Base-by-base conservation (phyloP, 2,888 invertebrate species). In the Osmoderma eremita region DNA sequence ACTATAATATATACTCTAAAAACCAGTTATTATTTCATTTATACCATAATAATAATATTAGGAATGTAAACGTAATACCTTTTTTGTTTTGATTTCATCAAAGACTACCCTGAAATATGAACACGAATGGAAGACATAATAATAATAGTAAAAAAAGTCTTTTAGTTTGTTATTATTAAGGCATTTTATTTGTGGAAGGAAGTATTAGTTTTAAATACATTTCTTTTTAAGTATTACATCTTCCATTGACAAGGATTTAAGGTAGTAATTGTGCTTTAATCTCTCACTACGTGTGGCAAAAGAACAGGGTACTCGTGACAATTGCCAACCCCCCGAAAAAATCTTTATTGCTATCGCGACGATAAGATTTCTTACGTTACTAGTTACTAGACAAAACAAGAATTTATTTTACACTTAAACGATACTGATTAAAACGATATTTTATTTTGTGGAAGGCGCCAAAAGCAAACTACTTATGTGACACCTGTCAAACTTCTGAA, bases 51-150 rank as follows among this genome's bases (percentile, higher is more conserved):
- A 30, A 50, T 53, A 17, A 17, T n/a, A n/a, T 30, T 36, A 53
- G 53, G 53, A 53, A 53, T 53, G 53, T 53, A 53, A 36, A 18
- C 36, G 15, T 51, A 51, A 36, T 38, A 36, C 53, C 18, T 17
- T 36, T 51, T 51, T 30, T 6, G 17, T 36, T 42, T 15, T 42
- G 13, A 42, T 30, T 30, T 15, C 42, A 42, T 5, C 20, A 20
- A 48, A 18, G 18, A 18, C 15, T 12, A 22, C 12, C 20, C n/a
- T 36, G n/a, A 2, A n/a, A 51, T 24, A 30, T 53, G 53, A 53
- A 53, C 18, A 53, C 17, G 22, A 53, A 53, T 53, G 53, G 53
- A 53, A 53, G 53, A 53, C 53, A 53, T 53, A 53, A 53, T 53
- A 30, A 30, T 30, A 53, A 15, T 17, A 17, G 12, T 41, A 13